Percentiles rank a stretch among this genome's conserved stretches.
These are phyloP conservation scores for Anodontia alba DNA, from an alignment of 2,888 invertebrate species.

Conservation along the genomic window DNA sequence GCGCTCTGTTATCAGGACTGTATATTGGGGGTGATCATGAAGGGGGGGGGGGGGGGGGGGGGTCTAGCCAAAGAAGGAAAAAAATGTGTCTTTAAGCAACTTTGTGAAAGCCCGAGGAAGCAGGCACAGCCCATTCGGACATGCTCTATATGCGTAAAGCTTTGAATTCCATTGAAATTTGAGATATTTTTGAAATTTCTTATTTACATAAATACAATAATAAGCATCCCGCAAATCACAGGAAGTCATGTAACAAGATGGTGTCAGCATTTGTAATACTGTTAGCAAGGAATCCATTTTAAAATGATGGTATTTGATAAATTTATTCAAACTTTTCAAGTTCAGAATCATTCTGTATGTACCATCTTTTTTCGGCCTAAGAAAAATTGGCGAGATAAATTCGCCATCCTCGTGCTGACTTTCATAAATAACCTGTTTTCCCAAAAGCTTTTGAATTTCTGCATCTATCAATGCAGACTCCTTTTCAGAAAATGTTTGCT, in stretches of 20 bases:
- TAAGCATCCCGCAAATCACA: slow-evolving; percentile 26
- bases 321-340: slow-evolving; percentile 30
- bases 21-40: too few species aligned
- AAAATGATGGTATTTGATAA: slow-evolving; percentile 33
- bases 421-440: slow-evolving; percentile 18
- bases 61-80: too few species aligned
- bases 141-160: slow-evolving; percentile 28
- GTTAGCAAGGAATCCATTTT: slow-evolving; percentile 41
- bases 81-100: too few species aligned
- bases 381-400: slow-evolving; percentile 47
- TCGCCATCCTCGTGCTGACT: slow-evolving; percentile 6
- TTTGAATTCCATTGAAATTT: slow-evolving; percentile 26
- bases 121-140: slow-evolving; percentile 35
- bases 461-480: slow-evolving; percentile 18
- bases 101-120: slow-evolving; percentile 35
- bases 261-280: slow-evolving; percentile 11
- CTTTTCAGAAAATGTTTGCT: neutral
- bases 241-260: slow-evolving; percentile 17
- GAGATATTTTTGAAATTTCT: slow-evolving; percentile 18
- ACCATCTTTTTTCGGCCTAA: slow-evolving; percentile 28
- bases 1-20: too few species aligned
- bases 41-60: too few species aligned
- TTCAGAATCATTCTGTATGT: slow-evolving; percentile 36
- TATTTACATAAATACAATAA: slow-evolving; percentile 20
- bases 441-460: slow-evolving; percentile 32